Conservation (phyloP, 2,113 vertebrate species). For the Numida meleagris region DNA sequence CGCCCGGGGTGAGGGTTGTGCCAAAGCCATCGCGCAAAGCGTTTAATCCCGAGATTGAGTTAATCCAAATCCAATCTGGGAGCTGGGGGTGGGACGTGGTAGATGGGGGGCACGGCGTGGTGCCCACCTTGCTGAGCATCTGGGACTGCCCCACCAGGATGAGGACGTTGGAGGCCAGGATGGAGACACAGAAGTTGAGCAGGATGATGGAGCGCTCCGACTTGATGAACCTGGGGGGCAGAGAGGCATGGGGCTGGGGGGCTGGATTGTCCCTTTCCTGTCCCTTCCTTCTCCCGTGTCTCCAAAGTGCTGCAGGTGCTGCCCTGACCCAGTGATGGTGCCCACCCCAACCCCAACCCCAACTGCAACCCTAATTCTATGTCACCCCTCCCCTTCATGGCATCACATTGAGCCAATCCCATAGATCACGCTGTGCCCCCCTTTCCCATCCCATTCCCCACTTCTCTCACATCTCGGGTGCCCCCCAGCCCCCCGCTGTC, state of each 20-base stretch:
- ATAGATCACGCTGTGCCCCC: fast-evolving
- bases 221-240: constrained; percentile 88
- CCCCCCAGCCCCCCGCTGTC: background rate
- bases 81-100: fast-evolving
- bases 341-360: background rate
- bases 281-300: background rate
- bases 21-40: background rate
- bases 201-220: constrained; percentile 97
- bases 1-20: background rate
- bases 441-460: background rate
- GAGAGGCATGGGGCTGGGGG: background rate
- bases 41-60: constrained; percentile 38
- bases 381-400: background rate
- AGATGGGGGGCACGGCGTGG: background rate
- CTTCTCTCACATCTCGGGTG: fast-evolving
- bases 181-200: constrained; percentile 97
- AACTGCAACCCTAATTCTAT: no score
- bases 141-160: constrained; percentile 98
- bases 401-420: fast-evolving
- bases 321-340: no score
- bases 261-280: background rate
- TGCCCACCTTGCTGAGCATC: constrained; percentile 94
- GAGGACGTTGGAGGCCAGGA: constrained; percentile 95
- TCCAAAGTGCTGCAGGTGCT: background rate
- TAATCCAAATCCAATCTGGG: constrained; percentile 59